Evolutionary conservation across 2,113 vertebrate genomes (phyloP).

Genomic region (Pluvialis apricaria): DNA sequence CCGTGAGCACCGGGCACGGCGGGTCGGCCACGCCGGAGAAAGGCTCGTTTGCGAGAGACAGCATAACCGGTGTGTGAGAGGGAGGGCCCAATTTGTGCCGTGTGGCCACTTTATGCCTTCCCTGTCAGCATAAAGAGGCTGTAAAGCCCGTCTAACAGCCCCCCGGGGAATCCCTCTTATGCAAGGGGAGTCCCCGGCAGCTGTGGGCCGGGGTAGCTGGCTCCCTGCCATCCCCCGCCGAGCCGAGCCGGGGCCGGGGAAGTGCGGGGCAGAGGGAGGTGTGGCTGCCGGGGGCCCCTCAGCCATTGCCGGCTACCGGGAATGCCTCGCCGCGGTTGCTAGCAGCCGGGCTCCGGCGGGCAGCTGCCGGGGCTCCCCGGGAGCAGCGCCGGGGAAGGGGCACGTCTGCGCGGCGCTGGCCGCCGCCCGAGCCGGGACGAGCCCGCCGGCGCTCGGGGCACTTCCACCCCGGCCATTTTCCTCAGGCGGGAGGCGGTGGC

Average conservation of each 20-base stretch:
- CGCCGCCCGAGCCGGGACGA: neutral
- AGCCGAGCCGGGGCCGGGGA: neutral
- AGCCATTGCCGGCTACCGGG: constrained; percentile 8
- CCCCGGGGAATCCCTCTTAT: constrained; percentile 24
- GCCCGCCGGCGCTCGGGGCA: neutral
- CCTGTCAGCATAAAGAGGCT: neutral
- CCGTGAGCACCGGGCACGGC: neutral
- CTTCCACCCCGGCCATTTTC: constrained; percentile 18
- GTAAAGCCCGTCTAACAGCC: neutral
- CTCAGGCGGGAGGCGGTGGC: neutral
- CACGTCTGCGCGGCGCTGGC: neutral
- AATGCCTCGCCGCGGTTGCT: neutral
- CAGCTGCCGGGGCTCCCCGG: neutral
- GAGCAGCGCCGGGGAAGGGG: neutral
- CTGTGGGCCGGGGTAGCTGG: constrained; percentile 30
- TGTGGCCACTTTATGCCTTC: neutral
- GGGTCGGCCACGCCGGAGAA: neutral
- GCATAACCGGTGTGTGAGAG: neutral
- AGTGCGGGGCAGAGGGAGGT: constrained; percentile 39
- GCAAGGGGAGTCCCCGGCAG: constrained; percentile 44
- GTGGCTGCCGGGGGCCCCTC: constrained; percentile 47
- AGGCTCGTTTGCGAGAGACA: neutral
- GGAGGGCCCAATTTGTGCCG: neutral
- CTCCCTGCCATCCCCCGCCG: constrained; percentile 32
- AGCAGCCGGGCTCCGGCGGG: neutral